Conservation (phyloP, 2,888 invertebrate genomes). For the Scrobipalpa costella region DNA sequence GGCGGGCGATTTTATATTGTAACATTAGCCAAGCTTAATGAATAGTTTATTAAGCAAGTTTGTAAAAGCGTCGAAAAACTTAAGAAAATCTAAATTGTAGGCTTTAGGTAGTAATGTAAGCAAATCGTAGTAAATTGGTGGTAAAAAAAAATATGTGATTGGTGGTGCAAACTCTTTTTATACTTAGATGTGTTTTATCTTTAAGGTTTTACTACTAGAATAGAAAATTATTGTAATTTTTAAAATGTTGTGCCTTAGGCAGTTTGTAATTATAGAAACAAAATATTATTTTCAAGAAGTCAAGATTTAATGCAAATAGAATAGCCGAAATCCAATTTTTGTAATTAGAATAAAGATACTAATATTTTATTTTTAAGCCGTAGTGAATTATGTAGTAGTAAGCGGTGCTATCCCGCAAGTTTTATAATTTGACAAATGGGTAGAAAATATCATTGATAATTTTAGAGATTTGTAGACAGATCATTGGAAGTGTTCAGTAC, state of each 20-base stretch:
- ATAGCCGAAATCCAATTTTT: conserved; percentile 47
- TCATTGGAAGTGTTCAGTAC: conserved; percentile 44
- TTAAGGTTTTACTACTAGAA: conserved; percentile 59
- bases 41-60: conserved; percentile 48
- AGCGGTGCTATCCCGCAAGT: conserved; percentile 57
- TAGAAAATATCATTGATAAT: conserved; percentile 47
- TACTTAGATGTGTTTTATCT: conserved; percentile 61
- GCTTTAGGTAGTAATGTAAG: conserved; percentile 56
- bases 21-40: conserved; percentile 66
- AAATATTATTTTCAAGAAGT: conserved; percentile 41
- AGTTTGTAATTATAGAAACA: conserved; percentile 40
- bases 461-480: conserved; percentile 57
- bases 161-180: conserved; percentile 77
- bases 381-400: conserved; percentile 64
- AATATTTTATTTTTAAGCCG: conserved; percentile 44
- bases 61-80: conserved; percentile 31
- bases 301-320: conserved; percentile 46
- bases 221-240: conserved; percentile 50
- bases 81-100: conserved; percentile 40
- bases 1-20: conserved; percentile 65
- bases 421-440: conserved; percentile 54
- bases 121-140: conserved; percentile 61
- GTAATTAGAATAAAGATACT: conserved; percentile 59
- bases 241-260: conserved; percentile 64
- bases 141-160: conserved; percentile 61